Evolutionary conservation across 2,888 invertebrate species (phyloP).

Genomic region (Aporophyla nigra): DNA sequence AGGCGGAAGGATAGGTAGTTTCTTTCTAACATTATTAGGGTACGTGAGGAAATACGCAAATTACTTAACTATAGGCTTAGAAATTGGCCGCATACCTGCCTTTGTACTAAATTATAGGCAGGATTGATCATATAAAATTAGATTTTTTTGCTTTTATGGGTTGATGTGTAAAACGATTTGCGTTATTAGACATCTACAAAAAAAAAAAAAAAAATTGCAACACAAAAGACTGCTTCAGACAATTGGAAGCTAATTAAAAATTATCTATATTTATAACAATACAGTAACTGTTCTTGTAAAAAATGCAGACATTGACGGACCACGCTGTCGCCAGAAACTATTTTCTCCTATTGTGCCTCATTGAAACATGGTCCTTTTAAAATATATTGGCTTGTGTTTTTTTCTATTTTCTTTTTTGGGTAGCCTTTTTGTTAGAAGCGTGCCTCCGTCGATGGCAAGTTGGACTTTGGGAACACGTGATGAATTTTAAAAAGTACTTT

Average conservation of each 20-base stretch:
- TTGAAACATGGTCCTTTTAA: constrained; percentile 84
- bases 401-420: constrained; percentile 75
- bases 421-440: constrained; percentile 82
- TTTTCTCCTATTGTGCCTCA: constrained; percentile 84
- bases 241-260: constrained; percentile 49
- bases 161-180: constrained; percentile 43
- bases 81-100: constrained; percentile 68
- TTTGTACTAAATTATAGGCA: constrained; percentile 61
- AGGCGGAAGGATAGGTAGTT: constrained; percentile 89
- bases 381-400: constrained; percentile 82
- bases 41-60: constrained; percentile 85
- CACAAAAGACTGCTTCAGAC: constrained; percentile 35
- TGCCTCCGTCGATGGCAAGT: constrained; percentile 81
- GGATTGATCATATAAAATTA: constrained; percentile 60
- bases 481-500: constrained; percentile 87
- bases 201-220: constrained; percentile 32
- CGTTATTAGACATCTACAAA: constrained; percentile 37
- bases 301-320: constrained; percentile 75
- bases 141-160: constrained; percentile 38
- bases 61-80: constrained; percentile 75
- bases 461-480: constrained; percentile 81
- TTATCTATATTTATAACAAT: constrained; percentile 44
- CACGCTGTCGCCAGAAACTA: constrained; percentile 84
- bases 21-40: constrained; percentile 84
- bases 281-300: constrained; percentile 62